phyloP scores from a whole-genome alignment of 2,797 vertebrate species.

The Macroramphosus scolopax region DNA sequence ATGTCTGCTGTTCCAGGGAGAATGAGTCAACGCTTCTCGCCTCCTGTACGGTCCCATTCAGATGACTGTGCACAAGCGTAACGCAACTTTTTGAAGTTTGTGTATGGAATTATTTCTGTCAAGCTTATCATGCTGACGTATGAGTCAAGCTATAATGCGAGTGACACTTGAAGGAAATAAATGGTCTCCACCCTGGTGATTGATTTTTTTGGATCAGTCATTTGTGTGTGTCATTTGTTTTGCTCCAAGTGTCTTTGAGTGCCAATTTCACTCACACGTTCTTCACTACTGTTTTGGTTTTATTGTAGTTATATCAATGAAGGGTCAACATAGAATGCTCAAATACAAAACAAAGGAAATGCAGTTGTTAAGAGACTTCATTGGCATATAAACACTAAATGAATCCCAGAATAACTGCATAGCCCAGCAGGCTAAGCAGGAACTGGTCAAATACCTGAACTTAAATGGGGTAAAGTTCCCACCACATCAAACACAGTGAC shows the following conservation, averaged over 20 bases:
- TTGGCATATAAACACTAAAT: constrained; percentile 50
- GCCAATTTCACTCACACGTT: constrained; percentile 22
- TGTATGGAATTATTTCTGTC: constrained; percentile 34
- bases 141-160: constrained; percentile 27
- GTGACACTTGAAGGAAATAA: constrained; percentile 12
- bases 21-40: constrained; percentile 59
- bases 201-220: constrained; percentile 37
- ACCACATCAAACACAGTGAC: constrained; percentile 60
- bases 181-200: constrained; percentile 7
- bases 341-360: too few species aligned
- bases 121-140: constrained; percentile 16
- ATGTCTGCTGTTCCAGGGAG: constrained; percentile 22
- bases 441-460: constrained; percentile 69
- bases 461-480: constrained; percentile 21
- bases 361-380: constrained; percentile 34
- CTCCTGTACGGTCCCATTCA: constrained; percentile 1
- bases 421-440: constrained; percentile 47
- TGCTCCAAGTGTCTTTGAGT: constrained; percentile 5
- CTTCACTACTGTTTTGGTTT: constrained; percentile 19
- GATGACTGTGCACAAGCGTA: constrained; percentile 53
- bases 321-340: too few species aligned
- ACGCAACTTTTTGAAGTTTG: constrained; percentile 15
- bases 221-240: constrained; percentile 21
- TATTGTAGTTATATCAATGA: constrained; percentile 25
- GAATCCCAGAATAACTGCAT: constrained; percentile 53